Percentiles rank a stretch among this genome's conserved stretches.
Conservation (phyloP, 2,113 vertebrate species). For the Nematolebias whitei region DNA sequence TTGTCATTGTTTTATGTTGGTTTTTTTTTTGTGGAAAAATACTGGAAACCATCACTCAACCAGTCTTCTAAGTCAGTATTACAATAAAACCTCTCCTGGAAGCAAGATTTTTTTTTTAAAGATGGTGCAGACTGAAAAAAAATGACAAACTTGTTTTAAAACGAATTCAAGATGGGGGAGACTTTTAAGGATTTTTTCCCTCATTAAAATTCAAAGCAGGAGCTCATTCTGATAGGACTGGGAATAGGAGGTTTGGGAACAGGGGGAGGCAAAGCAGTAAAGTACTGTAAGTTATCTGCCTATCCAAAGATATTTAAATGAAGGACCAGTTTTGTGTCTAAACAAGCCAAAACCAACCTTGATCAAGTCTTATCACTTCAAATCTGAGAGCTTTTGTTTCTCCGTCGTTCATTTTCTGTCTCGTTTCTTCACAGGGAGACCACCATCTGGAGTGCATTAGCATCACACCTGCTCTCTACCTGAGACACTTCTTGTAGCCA, state of each 20-base stretch:
- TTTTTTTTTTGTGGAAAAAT: too few relatives aligned
- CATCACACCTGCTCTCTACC: slow-evolving; percentile 33
- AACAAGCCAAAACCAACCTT: slow-evolving; percentile 35
- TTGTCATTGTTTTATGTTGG: slow-evolving; percentile 4
- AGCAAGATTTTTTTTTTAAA: background rate
- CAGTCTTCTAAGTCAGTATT: slow-evolving; percentile 6
- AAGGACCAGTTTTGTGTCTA: slow-evolving; percentile 16
- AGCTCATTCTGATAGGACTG: slow-evolving; percentile 27
- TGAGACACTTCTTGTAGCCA: slow-evolving; percentile 25
- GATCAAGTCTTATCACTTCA: slow-evolving; percentile 22
- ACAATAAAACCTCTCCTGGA: slow-evolving; percentile 12
- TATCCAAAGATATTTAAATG: slow-evolving; percentile 46
- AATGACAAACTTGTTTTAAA: slow-evolving; percentile 20
- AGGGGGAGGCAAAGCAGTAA: slow-evolving; percentile 4
- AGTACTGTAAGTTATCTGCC: slow-evolving; percentile 25
- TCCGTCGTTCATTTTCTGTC: slow-evolving; percentile 6
- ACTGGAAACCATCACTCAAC: too few relatives aligned
- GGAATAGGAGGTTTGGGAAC: slow-evolving; percentile 45
- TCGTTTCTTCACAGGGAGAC: background rate
- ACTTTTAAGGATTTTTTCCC: slow-evolving; percentile 14
- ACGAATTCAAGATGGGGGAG: slow-evolving; percentile 1
- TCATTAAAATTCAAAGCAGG: slow-evolving; percentile 59
- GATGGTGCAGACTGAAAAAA: slow-evolving; percentile 16
- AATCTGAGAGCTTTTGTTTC: slow-evolving; percentile 44
- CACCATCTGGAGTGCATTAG: background rate